Percentiles rank a stretch among this genome's conserved stretches.
These are phyloP conservation scores for Geodia barretti DNA, from an alignment of 37 sponge, comb jelly and placozoan species.

Conservation along the genomic window DNA sequence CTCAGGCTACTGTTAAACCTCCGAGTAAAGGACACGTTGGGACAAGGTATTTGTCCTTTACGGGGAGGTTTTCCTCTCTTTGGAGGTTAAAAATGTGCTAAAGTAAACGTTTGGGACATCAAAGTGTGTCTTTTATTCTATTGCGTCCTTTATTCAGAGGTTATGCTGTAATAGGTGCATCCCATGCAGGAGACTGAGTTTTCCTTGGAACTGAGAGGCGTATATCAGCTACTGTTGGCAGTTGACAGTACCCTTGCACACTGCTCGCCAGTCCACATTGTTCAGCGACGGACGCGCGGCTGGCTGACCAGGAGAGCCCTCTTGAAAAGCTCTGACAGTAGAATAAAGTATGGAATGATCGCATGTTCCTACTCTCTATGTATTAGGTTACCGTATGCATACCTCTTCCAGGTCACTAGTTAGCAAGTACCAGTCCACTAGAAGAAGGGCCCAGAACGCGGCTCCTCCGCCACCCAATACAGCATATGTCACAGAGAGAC, in stretches of 20 bases:
- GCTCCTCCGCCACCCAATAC: background rate
- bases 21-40: background rate
- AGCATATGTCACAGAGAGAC: background rate
- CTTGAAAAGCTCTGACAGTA: background rate
- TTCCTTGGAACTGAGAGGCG: slow-evolving; percentile 14
- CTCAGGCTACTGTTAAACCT: background rate
- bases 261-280: slow-evolving; percentile 75
- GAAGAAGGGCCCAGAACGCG: background rate
- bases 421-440: background rate
- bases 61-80: no score
- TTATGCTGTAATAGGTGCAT: background rate
- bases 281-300: slow-evolving; percentile 73
- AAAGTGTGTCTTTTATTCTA: no score
- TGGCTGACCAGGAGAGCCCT: slow-evolving; percentile 58
- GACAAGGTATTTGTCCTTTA: no score
- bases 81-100: no score
- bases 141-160: no score
- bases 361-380: no score
- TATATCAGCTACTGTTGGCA: slow-evolving; percentile 24
- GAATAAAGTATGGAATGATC: slow-evolving; percentile 21
- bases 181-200: background rate
- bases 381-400: no score
- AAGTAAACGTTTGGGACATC: no score
- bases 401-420: background rate
- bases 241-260: slow-evolving; percentile 60